These are phyloP conservation scores for Lepetodrilus schrolli DNA, from an alignment of 2,888 invertebrate genomes.

Conservation along the genomic window DNA sequence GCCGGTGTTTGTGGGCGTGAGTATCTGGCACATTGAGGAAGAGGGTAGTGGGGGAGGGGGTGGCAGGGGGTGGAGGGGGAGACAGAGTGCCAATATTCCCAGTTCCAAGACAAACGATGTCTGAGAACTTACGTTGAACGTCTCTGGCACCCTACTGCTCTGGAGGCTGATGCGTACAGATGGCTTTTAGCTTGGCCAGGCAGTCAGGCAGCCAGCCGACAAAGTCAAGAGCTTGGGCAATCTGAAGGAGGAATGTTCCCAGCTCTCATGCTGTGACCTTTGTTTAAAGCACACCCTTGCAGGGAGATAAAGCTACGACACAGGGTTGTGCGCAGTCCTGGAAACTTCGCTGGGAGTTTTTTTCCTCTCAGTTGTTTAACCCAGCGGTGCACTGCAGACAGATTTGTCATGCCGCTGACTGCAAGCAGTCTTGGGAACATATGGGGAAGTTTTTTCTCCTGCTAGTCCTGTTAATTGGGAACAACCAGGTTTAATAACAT, in stretches of 20 bases:
- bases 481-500: conserved; percentile 22
- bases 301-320: conserved; percentile 16
- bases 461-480: conserved; percentile 14
- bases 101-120: neutral
- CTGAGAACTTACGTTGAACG: neutral
- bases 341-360: no score
- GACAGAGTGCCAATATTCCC: neutral
- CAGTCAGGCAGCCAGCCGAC: conserved; percentile 19
- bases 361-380: conserved; percentile 2
- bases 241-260: conserved; percentile 25
- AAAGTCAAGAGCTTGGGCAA: conserved; percentile 27
- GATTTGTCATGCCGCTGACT: conserved; percentile 18
- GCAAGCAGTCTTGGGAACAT: conserved; percentile 7
- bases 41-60: no score
- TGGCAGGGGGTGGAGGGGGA: neutral
- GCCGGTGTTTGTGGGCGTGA: neutral
- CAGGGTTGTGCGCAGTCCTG: conserved; percentile 10
- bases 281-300: conserved; percentile 25
- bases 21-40: no score
- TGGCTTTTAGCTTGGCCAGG: conserved; percentile 14
- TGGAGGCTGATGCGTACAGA: neutral
- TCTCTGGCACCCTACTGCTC: conserved; percentile 1
- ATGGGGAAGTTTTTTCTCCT: conserved; percentile 6
- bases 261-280: conserved; percentile 18
- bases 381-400: neutral